Conservation (phyloP, 2,888 invertebrate genomes). For the Andrena haemorrhoa region DNA sequence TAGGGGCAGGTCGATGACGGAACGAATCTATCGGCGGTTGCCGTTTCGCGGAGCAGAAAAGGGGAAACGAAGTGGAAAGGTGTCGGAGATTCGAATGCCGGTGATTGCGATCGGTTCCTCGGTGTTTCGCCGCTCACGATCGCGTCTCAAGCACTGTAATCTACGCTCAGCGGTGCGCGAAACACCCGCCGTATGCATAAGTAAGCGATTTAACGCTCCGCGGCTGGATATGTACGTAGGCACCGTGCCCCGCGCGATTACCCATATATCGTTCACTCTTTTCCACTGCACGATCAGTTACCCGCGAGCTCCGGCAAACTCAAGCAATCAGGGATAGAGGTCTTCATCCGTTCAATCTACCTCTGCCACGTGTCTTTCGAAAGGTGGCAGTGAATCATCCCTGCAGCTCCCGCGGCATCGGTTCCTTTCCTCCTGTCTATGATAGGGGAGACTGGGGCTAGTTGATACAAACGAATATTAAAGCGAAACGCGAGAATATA, state of each 20-base stretch:
- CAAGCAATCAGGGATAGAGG: conserved; percentile 8
- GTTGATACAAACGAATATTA: too few relatives aligned
- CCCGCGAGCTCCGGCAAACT: conserved; percentile 2
- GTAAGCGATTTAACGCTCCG: conserved; percentile 52
- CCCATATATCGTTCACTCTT: conserved; percentile 23
- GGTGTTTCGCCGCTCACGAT: conserved; percentile 27
- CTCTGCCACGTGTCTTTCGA: not conserved
- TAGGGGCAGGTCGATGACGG: conserved; percentile 5
- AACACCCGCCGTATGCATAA: conserved; percentile 53
- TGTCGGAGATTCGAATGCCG: conserved; percentile 36
- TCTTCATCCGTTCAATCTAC: not conserved
- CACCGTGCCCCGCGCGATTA: conserved; percentile 39
- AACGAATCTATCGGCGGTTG: conserved; percentile 14
- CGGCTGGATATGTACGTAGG: conserved; percentile 18
- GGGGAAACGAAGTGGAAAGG: conserved; percentile 39
- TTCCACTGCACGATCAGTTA: conserved; percentile 33
- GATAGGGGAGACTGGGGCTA: too few relatives aligned
- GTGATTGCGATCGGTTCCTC: conserved; percentile 45
- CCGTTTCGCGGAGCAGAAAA: conserved; percentile 8
- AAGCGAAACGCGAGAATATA: too few relatives aligned
- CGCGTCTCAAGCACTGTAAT: conserved; percentile 45
- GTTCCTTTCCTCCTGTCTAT: too few relatives aligned
- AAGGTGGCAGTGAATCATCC: not conserved
- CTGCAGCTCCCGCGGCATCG: too few relatives aligned
- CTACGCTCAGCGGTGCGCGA: conserved; percentile 39